Conservation (phyloP, 2,113 vertebrate genomes). For the Ginglymostoma cirratum region DNA sequence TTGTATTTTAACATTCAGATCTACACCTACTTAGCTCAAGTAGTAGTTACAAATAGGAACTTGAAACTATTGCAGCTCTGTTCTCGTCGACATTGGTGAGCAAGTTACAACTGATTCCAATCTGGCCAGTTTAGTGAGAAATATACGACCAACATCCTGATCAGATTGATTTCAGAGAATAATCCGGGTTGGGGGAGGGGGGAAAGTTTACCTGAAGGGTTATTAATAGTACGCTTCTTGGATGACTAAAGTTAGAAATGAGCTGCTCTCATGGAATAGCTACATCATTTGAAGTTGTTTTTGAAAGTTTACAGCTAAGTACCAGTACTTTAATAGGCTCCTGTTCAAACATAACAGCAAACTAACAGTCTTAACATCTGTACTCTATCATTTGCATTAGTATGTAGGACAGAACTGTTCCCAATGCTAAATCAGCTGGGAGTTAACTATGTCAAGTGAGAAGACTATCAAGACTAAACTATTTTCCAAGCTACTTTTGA, state of each 20-base stretch:
- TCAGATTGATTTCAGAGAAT: not conserved
- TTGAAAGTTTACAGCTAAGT: no score
- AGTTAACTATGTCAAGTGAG: not conserved
- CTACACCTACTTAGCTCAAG: no score
- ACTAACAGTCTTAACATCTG: no score
- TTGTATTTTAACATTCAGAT: no score
- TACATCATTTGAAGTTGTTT: no score
- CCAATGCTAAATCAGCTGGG: not conserved
- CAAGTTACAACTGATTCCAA: no score
- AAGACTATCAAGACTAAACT: not conserved
- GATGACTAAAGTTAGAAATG: not conserved
- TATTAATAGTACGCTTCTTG: not conserved
- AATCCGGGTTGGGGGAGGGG: not conserved
- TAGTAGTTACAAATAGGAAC: no score
- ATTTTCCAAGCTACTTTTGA: not conserved
- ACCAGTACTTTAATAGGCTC: no score
- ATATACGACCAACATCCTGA: not conserved
- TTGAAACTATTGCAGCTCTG: no score
- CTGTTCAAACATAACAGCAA: no score
- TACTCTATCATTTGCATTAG: no score
- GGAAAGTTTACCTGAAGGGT: not conserved
- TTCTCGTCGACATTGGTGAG: no score
- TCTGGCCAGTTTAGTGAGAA: not conserved
- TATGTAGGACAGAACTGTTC: not conserved
- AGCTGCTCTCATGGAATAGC: not conserved